Evolutionary conservation across 1,140 invertebrate species (phyloP).

Genomic region (Caligus rogercresseyi): DNA sequence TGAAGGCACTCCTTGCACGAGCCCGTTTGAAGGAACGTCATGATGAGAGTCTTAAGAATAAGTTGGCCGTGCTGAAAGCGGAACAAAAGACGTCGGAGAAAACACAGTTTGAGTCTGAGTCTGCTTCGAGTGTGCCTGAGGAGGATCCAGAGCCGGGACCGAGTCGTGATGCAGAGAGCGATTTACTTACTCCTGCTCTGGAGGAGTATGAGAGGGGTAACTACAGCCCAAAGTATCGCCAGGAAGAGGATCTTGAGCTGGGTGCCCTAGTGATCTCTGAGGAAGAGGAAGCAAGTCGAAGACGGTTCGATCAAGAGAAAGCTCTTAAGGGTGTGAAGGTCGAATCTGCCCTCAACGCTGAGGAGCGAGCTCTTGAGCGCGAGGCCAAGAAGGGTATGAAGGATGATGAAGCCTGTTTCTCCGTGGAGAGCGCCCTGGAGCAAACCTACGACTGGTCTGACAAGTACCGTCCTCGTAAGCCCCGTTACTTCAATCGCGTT

Average conservation of each 20-base stretch:
- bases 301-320: constrained; percentile 50
- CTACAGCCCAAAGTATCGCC: constrained; percentile 63
- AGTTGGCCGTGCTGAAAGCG: constrained; percentile 71
- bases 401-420: constrained; percentile 74
- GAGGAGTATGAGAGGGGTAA: constrained; percentile 52
- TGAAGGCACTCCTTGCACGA: constrained; percentile 86
- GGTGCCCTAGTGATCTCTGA: constrained; percentile 59
- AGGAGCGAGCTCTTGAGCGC: constrained; percentile 39
- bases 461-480: constrained; percentile 91
- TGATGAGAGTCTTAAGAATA: constrained; percentile 70
- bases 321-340: constrained; percentile 27
- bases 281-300: constrained; percentile 53
- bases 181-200: constrained; percentile 27
- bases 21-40: constrained; percentile 77
- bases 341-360: constrained; percentile 25
- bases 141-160: constrained; percentile 22
- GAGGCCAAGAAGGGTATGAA: constrained; percentile 76
- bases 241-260: constrained; percentile 50
- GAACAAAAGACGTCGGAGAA: constrained; percentile 39
- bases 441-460: constrained; percentile 91
- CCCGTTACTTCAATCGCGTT: constrained; percentile 34
- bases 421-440: constrained; percentile 67
- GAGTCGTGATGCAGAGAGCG: constrained; percentile 27
- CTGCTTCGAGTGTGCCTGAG: constrained; percentile 24
- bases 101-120: no score